Percentiles rank a stretch among this genome's conserved stretches.
These are phyloP conservation scores for Melanotaenia pygmaea DNA, from an alignment of 2,797 vertebrate genomes.

Conservation along the genomic window DNA sequence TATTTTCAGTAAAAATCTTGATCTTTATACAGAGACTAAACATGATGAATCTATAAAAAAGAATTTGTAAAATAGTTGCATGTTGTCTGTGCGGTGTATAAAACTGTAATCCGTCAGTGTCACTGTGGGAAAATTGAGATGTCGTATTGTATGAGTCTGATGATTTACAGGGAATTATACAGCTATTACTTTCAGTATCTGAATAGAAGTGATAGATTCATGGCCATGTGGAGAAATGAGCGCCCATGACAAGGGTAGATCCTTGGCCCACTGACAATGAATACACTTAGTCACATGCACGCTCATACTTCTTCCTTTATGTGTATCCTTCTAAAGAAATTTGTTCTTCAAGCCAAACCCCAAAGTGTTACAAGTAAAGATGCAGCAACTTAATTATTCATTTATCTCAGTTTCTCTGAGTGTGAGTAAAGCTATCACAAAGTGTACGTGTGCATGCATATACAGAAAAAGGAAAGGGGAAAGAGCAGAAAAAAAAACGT, in stretches of 20 bases:
- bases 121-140: conserved; percentile 4
- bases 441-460: not conserved
- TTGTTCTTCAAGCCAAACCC: not conserved
- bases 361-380: not conserved
- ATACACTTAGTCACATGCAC: conserved; percentile 19
- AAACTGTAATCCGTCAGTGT: conserved; percentile 6
- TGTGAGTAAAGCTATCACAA: not conserved
- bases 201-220: conserved; percentile 26
- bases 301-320: conserved; percentile 5
- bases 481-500: conserved; percentile 15
- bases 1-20: not conserved
- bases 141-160: not conserved
- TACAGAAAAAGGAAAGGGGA: conserved; percentile 2
- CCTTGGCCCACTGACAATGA: conserved; percentile 18
- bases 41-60: not conserved
- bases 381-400: not conserved
- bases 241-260: conserved; percentile 8
- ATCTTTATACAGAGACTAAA: not conserved
- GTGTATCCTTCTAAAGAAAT: not conserved
- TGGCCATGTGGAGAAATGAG: conserved; percentile 17
- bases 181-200: not conserved
- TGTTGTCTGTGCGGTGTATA: not conserved
- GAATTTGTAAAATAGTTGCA: not conserved
- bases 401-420: not conserved
- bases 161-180: conserved; percentile 19